Evolutionary conservation across 2,888 invertebrate genomes (phyloP).

Genomic region (Drosophila rellima): DNA sequence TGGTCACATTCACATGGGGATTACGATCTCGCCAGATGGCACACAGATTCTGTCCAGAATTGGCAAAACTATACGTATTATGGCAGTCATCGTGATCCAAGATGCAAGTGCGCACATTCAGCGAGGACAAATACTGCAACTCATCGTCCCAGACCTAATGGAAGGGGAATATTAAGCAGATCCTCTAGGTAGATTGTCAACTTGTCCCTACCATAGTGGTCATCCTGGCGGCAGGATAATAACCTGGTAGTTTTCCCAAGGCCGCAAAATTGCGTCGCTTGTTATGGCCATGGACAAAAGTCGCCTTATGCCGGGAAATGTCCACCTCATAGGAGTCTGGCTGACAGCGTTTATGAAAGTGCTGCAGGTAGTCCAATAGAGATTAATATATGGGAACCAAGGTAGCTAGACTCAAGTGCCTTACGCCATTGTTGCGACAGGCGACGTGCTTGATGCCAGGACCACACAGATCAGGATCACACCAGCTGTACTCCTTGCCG

Average conservation of each 20-base stretch:
- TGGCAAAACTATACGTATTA: constrained; percentile 82
- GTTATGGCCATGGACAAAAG: constrained; percentile 84
- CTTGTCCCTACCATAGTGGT: constrained; percentile 82
- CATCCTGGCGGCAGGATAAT: constrained; percentile 84
- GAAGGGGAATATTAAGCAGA: neutral
- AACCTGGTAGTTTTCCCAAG: constrained; percentile 84
- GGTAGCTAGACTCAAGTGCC: constrained; percentile 18
- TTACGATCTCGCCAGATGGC: constrained; percentile 81
- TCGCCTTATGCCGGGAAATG: constrained; percentile 67
- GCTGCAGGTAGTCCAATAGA: constrained; percentile 52
- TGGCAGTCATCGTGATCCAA: constrained; percentile 85
- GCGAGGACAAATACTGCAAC: constrained; percentile 82
- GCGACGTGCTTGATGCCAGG: constrained; percentile 78
- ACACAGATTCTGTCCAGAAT: constrained; percentile 84
- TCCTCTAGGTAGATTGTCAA: neutral
- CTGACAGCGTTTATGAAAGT: constrained; percentile 77
- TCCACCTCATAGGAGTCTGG: constrained; percentile 81
- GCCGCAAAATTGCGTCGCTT: constrained; percentile 84
- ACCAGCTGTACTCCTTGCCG: constrained; percentile 73
- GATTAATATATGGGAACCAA: neutral
- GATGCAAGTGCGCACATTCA: constrained; percentile 84
- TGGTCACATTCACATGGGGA: constrained; percentile 79
- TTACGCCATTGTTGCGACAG: constrained; percentile 83
- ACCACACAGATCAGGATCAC: constrained; percentile 77
- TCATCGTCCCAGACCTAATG: constrained; percentile 85